phyloP scores from a whole-genome alignment of 1,140 invertebrate species.

The Cyphomyrmex costatus region DNA sequence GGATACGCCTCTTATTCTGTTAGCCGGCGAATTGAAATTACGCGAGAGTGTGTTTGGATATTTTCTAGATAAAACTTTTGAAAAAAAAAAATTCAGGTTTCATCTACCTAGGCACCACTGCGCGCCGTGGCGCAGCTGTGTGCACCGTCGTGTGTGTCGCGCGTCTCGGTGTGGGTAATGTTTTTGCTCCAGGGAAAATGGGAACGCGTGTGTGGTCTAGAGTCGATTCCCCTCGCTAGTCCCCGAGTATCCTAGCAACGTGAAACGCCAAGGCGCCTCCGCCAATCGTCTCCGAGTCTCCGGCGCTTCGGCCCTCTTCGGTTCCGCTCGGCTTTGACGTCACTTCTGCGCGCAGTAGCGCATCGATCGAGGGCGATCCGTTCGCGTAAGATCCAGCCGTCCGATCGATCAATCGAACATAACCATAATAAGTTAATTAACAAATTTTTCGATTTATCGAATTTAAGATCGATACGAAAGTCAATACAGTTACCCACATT shows the following conservation, averaged over 20 bases:
- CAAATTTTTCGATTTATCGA: background rate
- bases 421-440: background rate
- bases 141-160: conserved; percentile 63
- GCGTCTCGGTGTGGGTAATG: conserved; percentile 80
- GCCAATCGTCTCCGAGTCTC: conserved; percentile 78
- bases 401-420: conserved; percentile 20
- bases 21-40: background rate
- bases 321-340: conserved; percentile 80
- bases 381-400: background rate
- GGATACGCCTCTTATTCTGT: background rate
- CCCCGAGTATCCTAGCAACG: conserved; percentile 84
- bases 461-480: background rate
- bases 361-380: conserved; percentile 46
- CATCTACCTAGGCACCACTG: conserved; percentile 26
- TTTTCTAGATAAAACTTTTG: background rate
- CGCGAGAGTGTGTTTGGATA: background rate
- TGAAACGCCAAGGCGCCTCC: conserved; percentile 80
- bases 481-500: background rate
- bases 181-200: conserved; percentile 86
- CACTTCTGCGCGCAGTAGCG: conserved; percentile 78
- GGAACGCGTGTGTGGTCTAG: conserved; percentile 85
- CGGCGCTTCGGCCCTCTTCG: conserved; percentile 78
- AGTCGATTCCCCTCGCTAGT: conserved; percentile 76
- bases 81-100: conserved; percentile 41
- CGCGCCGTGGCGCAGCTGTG: conserved; percentile 25